Evolutionary conservation across 2,888 invertebrate genomes (phyloP).

Genomic region (Epirrhoe tristata): DNA sequence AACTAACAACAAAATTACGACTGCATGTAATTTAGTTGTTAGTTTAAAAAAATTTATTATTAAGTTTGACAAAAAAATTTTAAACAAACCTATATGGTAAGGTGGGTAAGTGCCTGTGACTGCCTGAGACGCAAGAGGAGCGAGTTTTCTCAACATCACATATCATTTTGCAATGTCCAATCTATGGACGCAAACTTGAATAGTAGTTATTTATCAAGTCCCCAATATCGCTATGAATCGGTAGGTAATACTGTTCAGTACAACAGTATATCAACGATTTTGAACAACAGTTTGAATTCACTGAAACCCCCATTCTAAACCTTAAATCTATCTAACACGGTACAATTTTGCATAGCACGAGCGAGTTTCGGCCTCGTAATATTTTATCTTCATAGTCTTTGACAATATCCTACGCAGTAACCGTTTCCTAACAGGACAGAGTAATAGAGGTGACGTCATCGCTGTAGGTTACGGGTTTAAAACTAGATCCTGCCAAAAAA

Average conservation of each 20-base stretch:
- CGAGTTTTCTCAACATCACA: no score
- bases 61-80: no score
- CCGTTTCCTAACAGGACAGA: slow-evolving; percentile 43
- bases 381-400: slow-evolving; percentile 43
- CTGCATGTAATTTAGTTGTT: no score
- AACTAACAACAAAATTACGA: no score
- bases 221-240: neutral
- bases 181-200: no score
- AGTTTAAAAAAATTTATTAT: no score
- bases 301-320: neutral
- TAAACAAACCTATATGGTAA: no score
- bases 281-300: slow-evolving; percentile 2
- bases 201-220: neutral
- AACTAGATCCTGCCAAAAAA: no score
- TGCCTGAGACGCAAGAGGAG: no score
- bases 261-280: slow-evolving; percentile 11
- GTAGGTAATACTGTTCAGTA: neutral
- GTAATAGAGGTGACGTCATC: slow-evolving; percentile 59
- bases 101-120: no score
- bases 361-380: slow-evolving; percentile 9
- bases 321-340: neutral
- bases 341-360: slow-evolving; percentile 4
- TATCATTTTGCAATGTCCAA: no score
- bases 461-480: slow-evolving; percentile 31
- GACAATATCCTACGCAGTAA: slow-evolving; percentile 48